These are phyloP conservation scores for Macaca mulatta DNA, from an alignment of 2,113 vertebrate genomes.

Conservation along the genomic window DNA sequence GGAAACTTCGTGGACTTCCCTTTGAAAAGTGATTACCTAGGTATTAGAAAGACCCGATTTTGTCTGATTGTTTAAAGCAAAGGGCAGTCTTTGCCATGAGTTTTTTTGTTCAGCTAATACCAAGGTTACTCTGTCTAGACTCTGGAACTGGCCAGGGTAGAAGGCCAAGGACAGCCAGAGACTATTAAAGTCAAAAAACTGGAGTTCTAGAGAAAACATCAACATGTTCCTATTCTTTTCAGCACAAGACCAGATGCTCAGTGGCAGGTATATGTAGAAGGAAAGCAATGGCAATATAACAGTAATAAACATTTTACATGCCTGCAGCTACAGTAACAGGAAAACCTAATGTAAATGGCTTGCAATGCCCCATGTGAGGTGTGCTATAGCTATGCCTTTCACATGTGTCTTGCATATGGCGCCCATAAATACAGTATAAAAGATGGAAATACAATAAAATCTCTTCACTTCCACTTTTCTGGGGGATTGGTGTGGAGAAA, in stretches of 20 bases:
- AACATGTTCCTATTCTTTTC: background rate
- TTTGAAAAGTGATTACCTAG: background rate
- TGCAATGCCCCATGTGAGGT: conserved; percentile 37
- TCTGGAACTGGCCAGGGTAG: background rate
- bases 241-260: conserved; percentile 58
- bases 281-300: background rate
- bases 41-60: background rate
- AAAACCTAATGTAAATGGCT: conserved; percentile 61
- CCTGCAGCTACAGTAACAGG: conserved; percentile 36
- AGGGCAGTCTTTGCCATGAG: background rate
- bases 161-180: background rate
- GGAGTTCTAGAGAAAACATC: conserved; percentile 29
- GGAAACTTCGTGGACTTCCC: background rate
- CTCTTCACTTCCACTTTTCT: conserved; percentile 29
- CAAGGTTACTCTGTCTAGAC: background rate
- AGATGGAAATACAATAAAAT: conserved; percentile 63
- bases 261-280: background rate
- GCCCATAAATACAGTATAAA: conserved; percentile 54
- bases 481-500: background rate
- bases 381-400: conserved; percentile 11
- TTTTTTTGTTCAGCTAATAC: background rate
- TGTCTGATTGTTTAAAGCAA: background rate
- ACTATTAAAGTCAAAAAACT: background rate
- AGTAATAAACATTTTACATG: conserved; percentile 56
- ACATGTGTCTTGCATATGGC: conserved; percentile 49